Base-by-base conservation (phyloP, 2,113 vertebrate genomes). In the Spea multiplicata region DNA sequence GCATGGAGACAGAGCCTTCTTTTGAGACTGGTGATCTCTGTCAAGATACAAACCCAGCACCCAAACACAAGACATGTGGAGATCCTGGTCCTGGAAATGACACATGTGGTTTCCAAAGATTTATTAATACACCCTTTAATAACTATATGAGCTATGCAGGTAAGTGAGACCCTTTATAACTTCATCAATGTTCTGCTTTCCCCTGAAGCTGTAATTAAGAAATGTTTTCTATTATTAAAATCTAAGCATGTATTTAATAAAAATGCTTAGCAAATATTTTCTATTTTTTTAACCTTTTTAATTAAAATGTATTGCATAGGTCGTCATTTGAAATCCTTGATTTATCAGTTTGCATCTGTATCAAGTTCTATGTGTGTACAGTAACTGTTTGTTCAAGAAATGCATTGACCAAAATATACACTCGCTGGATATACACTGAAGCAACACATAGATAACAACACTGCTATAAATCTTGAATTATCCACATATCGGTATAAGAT, bases 101-200 rank as follows among this genome's bases (percentile, higher is more conserved):
- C 84, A 98, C 96, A 0, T 99, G 97, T 0, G 97, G 96, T 5
- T 93, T 93, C 83, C 91, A 86, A 13, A 91, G 91, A 65, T 99
- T 99, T 86, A 89, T 93, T 4, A 89, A 97, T 82, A 99, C 97
- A 0, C 97, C 97, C 0, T 99, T 92, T 88, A 97, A 94, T 86
- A 99, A 99, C 89, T 99, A 97, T 90, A 99, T 99, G 97, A 98
- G 97, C 84, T 99, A 99, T 0, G 92, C 97, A 94, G 97, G 97
- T 99, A 89, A 66, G 49, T n/a, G 6, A 30, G 30, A 30, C 30
- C 30, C 30, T 30, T 30, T 30, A 30, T 30, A 30, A 30, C 30
- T 30, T 30, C 7, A 2, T 52, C 14, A 72, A 48, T 6, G 0
- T 10, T 12, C 8, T 49, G 5, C 52, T 16, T 50, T 9, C 13